Conservation (phyloP, 2,113 vertebrate species). For the Miniopterus natalensis region DNA sequence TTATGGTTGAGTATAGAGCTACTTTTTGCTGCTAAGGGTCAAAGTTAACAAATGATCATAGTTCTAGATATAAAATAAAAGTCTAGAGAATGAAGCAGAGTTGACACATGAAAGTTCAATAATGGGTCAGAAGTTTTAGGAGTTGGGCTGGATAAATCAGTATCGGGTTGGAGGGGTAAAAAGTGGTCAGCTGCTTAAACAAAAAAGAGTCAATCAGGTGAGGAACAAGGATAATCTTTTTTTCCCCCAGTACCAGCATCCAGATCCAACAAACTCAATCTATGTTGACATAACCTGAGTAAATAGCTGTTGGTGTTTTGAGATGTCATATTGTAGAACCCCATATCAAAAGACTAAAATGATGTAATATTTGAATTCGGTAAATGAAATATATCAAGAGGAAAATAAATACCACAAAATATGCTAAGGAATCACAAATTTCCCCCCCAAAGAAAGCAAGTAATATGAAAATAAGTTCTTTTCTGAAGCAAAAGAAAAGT, state of each 20-base stretch:
- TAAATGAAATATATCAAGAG: constrained; percentile 42
- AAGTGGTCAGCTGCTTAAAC: not conserved
- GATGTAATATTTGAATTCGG: not conserved
- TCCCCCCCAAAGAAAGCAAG: not conserved
- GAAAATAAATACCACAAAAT: constrained; percentile 58
- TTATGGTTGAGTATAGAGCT: not conserved
- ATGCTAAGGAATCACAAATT: not conserved
- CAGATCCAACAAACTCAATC: not conserved
- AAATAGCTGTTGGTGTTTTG: not conserved
- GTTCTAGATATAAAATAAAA: not conserved
- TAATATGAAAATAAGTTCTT: constrained; percentile 8
- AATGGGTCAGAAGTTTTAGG: not conserved
- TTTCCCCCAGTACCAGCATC: not conserved
- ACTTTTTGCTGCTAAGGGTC: not conserved
- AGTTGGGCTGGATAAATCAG: not conserved
- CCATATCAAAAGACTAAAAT: not conserved
- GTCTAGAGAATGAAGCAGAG: not conserved
- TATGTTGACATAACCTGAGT: constrained; percentile 4
- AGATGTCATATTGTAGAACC: not conserved
- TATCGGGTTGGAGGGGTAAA: accelerated
- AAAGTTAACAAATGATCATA: constrained; percentile 1
- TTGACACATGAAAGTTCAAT: not conserved
- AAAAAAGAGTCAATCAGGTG: not conserved
- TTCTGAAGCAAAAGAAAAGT: constrained; percentile 16
- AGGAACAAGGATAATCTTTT: not conserved